Evolutionary conservation across 2,113 vertebrate genomes (phyloP).

Genomic region (Dipodomys stephensi): DNA sequence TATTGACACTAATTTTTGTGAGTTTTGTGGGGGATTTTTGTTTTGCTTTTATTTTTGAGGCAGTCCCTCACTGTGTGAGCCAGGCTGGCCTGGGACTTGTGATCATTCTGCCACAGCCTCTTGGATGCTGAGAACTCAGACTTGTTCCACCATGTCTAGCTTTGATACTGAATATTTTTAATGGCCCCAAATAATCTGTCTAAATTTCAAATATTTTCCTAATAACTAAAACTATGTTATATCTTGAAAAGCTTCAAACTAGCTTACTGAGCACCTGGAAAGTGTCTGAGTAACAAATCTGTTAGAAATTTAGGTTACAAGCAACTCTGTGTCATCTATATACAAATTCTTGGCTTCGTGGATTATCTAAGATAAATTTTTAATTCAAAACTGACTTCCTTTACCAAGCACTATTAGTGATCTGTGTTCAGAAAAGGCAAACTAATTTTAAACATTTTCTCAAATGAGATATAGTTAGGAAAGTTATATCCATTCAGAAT

Average conservation of each 20-base stretch:
- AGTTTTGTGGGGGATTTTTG: too few species aligned
- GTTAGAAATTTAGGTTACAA: slow-evolving; percentile 52
- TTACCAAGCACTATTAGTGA: slow-evolving; percentile 60
- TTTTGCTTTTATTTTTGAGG: too few species aligned
- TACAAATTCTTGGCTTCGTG: slow-evolving; percentile 53
- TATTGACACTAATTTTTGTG: slow-evolving; percentile 27
- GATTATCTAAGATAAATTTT: slow-evolving; percentile 71
- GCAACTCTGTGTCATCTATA: slow-evolving; percentile 37
- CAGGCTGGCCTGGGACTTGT: too few species aligned
- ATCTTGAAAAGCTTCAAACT: slow-evolving; percentile 35
- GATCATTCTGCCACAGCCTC: too few species aligned
- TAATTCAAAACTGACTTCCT: slow-evolving; percentile 72
- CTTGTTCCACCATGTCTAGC: too few species aligned
- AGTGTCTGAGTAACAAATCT: slow-evolving; percentile 49
- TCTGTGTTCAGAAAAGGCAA: slow-evolving; percentile 40
- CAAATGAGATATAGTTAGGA: slow-evolving; percentile 55
- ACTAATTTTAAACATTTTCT: slow-evolving; percentile 68
- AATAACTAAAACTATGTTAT: background rate
- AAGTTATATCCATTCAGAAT: slow-evolving; percentile 55
- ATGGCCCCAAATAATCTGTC: slow-evolving; percentile 16
- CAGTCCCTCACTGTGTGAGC: too few species aligned
- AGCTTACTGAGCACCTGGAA: slow-evolving; percentile 47
- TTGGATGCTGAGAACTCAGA: too few species aligned
- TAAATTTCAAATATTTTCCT: slow-evolving; percentile 50
- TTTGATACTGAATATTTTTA: slow-evolving; percentile 1